Base-by-base conservation (phyloP, 2,113 vertebrate species). In the Cebus imitator region DNA sequence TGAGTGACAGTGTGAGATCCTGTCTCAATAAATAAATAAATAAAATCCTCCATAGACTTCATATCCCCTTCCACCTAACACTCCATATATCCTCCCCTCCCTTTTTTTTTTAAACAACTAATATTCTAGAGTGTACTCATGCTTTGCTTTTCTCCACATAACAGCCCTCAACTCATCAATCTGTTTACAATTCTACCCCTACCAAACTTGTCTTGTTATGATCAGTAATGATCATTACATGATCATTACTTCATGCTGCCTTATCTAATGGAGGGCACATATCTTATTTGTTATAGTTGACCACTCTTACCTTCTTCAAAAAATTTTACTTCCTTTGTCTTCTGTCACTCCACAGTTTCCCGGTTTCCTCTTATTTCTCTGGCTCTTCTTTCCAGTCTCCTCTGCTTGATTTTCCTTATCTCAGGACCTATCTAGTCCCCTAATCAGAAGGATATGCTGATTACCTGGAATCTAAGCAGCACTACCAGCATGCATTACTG, bases 361-460 rank as follows among this genome's bases (percentile, higher is more conserved):
- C 52, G 35, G 3, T 87, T 92, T 95, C 45, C 37, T 83, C 12
- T 78, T 92, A 90, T 68, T 70, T 95, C 70, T 93, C 68, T 73
- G 58, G 37, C 23, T 87, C 25, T 3, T 87, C 27, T 73, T 96
- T 78, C 58, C 87, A 57, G 48, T 64, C 55, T 82, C 37, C 16
- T 20, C 48, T 75, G 35, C 12, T 72, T 95, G 37, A 16, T 79
- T 64, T 68, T 43, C 23, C 8, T 95, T n/a, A 18, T 52, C 37
- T 61, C 48, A 80, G 52, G 18, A 50, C 23, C 17, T 50, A 79
- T 52, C 52, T 17, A 52, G 17, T 79, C 30, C 9, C 6, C 43
- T 83, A 87, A 48, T 37, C 55, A 70, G 55, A 75, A 40, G 18
- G 55, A 40, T 75, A 27, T 55, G 61, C 23, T 68, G 40, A 79